These are phyloP conservation scores for Lucilia sericata DNA, from an alignment of 1,140 invertebrate species.

Conservation along the genomic window DNA sequence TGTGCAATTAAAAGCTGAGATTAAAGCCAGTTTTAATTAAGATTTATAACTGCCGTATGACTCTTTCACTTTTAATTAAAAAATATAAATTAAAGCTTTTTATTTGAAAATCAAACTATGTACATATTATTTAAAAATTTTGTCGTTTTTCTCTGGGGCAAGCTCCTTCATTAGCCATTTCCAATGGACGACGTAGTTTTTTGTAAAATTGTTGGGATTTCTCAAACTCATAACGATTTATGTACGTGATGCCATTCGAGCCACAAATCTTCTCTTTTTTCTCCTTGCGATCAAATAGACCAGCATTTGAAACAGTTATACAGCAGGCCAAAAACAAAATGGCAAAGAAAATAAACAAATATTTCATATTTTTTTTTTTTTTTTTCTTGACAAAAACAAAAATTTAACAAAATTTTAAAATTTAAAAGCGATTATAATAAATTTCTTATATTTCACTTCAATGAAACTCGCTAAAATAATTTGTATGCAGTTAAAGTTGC, in stretches of 20 bases:
- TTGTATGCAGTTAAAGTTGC: no score
- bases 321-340: neutral
- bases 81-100: no score
- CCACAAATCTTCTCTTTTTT: constrained; percentile 27
- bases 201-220: constrained; percentile 2
- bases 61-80: no score
- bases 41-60: no score
- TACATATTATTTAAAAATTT: no score
- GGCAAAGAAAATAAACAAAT: neutral
- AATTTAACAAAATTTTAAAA: no score
- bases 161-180: neutral
- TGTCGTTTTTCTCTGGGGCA: neutral
- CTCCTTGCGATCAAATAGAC: neutral
- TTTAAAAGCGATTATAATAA: no score
- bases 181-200: neutral
- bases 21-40: no score
- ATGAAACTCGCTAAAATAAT: no score
- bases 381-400: neutral
- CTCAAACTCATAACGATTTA: constrained; percentile 33
- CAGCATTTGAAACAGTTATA: neutral
- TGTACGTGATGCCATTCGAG: constrained; percentile 22
- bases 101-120: no score
- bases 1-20: no score
- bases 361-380: neutral
- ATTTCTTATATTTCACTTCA: no score